Percentiles rank a stretch among this genome's conserved stretches.
These are phyloP conservation scores for Doris montereyensis DNA, from an alignment of 2,888 invertebrate species.

Conservation along the genomic window DNA sequence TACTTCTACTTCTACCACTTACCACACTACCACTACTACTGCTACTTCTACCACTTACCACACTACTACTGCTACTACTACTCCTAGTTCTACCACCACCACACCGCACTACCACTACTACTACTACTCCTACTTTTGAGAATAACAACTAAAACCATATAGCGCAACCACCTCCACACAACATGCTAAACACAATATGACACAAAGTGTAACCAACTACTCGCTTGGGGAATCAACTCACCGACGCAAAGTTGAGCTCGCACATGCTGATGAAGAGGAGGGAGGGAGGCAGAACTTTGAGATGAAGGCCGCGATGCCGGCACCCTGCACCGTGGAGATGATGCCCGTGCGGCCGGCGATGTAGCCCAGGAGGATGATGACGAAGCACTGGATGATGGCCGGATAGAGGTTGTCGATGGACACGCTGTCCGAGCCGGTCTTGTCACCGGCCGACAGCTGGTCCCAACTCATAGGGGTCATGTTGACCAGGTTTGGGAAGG, in stretches of 20 bases:
- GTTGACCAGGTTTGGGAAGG: no score
- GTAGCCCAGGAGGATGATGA: slow-evolving; percentile 72
- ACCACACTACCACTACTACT: no score
- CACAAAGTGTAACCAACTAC: neutral
- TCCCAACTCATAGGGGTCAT: no score
- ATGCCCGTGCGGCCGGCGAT: slow-evolving; percentile 67
- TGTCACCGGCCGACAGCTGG: no score
- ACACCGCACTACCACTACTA: no score
- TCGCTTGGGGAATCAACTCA: slow-evolving; percentile 12
- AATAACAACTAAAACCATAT: neutral
- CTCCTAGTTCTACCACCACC: no score
- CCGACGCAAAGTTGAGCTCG: slow-evolving; percentile 78
- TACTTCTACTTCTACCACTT: no score
- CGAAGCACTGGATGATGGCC: slow-evolving; percentile 92
- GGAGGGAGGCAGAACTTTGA: slow-evolving; percentile 94
- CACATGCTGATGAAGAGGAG: slow-evolving; percentile 92
- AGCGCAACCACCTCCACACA: neutral
- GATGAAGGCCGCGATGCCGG: slow-evolving; percentile 90
- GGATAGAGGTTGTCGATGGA: slow-evolving; percentile 87
- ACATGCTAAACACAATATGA: neutral
- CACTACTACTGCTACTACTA: no score
- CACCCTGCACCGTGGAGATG: slow-evolving; percentile 60
- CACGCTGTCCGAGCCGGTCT: no score
- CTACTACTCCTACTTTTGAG: no score
- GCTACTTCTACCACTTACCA: no score